Conservation (phyloP, 2,888 invertebrate genomes). For the Macrosiphum euphorbiae region DNA sequence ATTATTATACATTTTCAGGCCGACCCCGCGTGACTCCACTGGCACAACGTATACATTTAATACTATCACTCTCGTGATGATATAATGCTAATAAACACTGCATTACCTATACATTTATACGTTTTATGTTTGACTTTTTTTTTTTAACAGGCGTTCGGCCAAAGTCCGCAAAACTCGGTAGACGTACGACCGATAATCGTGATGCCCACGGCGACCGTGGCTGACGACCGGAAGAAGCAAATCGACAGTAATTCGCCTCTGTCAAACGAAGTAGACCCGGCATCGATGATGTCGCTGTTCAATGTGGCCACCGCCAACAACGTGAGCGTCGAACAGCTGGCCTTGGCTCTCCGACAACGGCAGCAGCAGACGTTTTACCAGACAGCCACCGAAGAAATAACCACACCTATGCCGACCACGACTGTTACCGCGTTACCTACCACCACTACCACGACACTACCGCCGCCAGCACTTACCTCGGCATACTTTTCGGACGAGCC, state of each 20-base stretch:
- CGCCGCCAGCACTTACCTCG: constrained; percentile 69
- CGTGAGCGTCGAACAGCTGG: constrained; percentile 82
- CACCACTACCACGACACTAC: constrained; percentile 70
- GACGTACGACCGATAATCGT: constrained; percentile 33
- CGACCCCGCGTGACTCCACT: neutral
- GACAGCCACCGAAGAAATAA: constrained; percentile 69
- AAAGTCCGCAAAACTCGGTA: constrained; percentile 9
- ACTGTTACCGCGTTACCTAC: constrained; percentile 69
- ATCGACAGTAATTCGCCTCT: neutral
- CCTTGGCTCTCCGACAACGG: constrained; percentile 74
- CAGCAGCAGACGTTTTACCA: constrained; percentile 66
- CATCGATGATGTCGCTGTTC: constrained; percentile 68
- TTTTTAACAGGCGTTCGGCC: constrained; percentile 28
- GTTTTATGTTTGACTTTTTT: neutral
- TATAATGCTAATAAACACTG: neutral
- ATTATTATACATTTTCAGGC: neutral
- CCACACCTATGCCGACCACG: constrained; percentile 72
- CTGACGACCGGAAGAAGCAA: neutral
- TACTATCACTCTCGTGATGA: neutral
- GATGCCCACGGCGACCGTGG: neutral
- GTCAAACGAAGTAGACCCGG: constrained; percentile 67
- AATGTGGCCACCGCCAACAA: constrained; percentile 80
- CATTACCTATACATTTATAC: neutral
- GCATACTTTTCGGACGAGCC: constrained; percentile 69
- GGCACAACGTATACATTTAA: neutral